Base-by-base conservation (phyloP, 2,113 vertebrate genomes). In the Cyprinus carpio region DNA sequence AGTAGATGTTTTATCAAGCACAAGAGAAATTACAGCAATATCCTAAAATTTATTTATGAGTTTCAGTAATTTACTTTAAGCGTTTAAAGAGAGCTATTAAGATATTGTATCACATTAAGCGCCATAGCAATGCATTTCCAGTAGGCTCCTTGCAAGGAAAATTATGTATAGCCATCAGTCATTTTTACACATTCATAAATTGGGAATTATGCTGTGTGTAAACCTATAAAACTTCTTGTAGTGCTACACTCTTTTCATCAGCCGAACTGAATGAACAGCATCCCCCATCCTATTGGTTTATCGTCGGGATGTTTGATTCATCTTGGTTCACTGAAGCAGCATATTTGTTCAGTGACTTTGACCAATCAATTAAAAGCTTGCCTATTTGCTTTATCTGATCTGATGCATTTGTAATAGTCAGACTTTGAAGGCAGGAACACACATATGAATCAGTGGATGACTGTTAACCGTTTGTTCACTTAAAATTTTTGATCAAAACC, bases 171-270 rank as follows among this genome's bases (percentile, higher is more conserved):
- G 25, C 11, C 75, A 76, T 54, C 46, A 31, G 46, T 76, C 25
- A 54, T 76, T 54, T 54, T 76, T 54, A 76, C 27, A 31, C 49
- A 54, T 76, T 76, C 46, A 76, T 54, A 76, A 76, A 76, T 76
- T 76, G 16, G 8, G 75, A 25, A 76, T 76, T 31, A 54, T 76
- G 75, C 27, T 54, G 25, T 54, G 15, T 76, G 49, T 76, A 51
- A 16, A 76, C 43, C 27, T 29, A 31, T 76, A 76, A 31, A 76
- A 29, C 25, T 29, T 76, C 0, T 11, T 4, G n/a, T 10, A 75
- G 43, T 29, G 43, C 25, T 29, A 16, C 25, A 46, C 34, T 75
- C 71, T 75, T 51, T 75, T 49, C 25, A 29, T 25, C 43, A 0
- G 49, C 43, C 8, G 27, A 76, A 31, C 43, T 54, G 75, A 76